A percentile compares a stretch with the other conserved stretches of the same genome.
Evolutionary conservation across 2,113 vertebrate genomes (phyloP).

Genomic region (Cariama cristata): DNA sequence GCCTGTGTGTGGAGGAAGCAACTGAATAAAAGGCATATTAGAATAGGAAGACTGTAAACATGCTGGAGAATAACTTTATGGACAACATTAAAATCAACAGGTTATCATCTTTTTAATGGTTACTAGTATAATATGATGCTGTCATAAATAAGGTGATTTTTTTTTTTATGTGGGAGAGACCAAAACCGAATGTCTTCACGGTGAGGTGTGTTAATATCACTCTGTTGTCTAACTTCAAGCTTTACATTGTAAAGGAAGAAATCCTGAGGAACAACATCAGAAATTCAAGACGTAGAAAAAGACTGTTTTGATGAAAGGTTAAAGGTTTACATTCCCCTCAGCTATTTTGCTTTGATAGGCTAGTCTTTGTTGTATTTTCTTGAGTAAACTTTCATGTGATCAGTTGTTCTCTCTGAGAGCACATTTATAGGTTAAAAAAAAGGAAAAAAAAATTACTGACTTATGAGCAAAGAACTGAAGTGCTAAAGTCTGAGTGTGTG

Average conservation of each 20-base stretch:
- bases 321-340: neutral
- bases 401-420: neutral
- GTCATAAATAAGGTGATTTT: neutral
- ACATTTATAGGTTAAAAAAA: neutral
- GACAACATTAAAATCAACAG: neutral
- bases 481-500: neutral
- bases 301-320: neutral
- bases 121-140: neutral
- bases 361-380: neutral
- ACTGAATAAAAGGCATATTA: neutral
- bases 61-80: neutral
- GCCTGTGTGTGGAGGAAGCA: neutral
- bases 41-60: neutral
- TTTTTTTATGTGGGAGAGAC: neutral
- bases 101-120: neutral
- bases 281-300: neutral
- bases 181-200: neutral
- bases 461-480: neutral
- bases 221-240: neutral
- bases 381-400: neutral
- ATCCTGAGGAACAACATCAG: neutral
- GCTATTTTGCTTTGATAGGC: neutral
- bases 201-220: neutral
- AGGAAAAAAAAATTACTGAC: accelerated
- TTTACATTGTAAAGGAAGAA: neutral